phyloP scores from a whole-genome alignment of 1,140 invertebrate genomes.

The Halyomorpha halys region DNA sequence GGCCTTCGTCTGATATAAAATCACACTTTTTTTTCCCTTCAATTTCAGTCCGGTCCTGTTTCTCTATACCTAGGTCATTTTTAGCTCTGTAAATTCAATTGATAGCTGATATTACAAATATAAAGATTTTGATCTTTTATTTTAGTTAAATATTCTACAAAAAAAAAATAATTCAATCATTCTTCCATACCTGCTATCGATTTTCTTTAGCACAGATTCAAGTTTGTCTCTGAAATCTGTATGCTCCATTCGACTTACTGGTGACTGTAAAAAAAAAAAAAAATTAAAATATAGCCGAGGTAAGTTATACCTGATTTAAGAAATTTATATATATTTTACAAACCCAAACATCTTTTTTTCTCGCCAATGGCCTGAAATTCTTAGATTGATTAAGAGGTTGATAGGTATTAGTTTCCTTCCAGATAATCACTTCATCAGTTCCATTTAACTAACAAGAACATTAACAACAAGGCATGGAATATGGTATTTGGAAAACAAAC shows the following conservation, averaged over 20 bases:
- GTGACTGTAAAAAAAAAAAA: not conserved
- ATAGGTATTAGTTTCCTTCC: too few species aligned
- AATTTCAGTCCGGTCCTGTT: constrained; percentile 9
- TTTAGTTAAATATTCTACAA: not conserved
- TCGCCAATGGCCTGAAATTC: too few species aligned
- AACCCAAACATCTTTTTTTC: too few species aligned
- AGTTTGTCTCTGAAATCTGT: not conserved
- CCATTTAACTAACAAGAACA: too few species aligned
- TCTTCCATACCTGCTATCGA: not conserved
- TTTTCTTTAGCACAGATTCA: not conserved
- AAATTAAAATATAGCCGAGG: not conserved
- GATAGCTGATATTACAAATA: not conserved
- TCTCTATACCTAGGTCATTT: constrained; percentile 9
- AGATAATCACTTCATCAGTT: too few species aligned
- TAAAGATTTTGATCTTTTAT: not conserved
- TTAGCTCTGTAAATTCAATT: constrained; percentile 7
- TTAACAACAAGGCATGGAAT: too few species aligned
- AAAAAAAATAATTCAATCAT: not conserved
- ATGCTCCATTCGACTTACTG: not conserved
- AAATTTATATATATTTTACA: too few species aligned
- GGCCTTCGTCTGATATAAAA: constrained; percentile 21
- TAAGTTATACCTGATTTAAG: too few species aligned
- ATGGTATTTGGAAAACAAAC: too few species aligned
- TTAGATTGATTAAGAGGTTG: too few species aligned
- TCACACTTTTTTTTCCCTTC: constrained; percentile 13